Percentiles rank a stretch among this genome's conserved stretches.
These are phyloP conservation scores for Rhyzopertha dominica DNA, from an alignment of 1,140 invertebrate genomes.

Conservation along the genomic window DNA sequence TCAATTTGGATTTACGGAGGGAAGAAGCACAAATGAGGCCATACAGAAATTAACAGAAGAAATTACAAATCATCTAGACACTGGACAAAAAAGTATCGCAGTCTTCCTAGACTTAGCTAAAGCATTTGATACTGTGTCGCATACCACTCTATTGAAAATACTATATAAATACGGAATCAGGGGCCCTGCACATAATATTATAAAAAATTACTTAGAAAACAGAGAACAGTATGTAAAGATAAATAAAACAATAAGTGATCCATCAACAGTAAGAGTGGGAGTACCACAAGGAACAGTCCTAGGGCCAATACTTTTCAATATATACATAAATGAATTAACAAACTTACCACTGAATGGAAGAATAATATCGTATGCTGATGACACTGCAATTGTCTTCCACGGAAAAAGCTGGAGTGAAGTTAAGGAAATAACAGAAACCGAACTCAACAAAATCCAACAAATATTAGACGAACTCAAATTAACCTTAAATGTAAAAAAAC, in stretches of 20 bases:
- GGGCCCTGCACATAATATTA: slow-evolving; percentile 11
- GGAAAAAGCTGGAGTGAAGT: background rate
- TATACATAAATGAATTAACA: background rate
- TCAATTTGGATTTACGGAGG: slow-evolving; percentile 10
- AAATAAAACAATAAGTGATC: too few relatives aligned
- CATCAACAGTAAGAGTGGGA: background rate
- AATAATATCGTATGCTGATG: slow-evolving; percentile 10
- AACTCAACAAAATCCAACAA: background rate
- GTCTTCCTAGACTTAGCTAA: slow-evolving; percentile 27
- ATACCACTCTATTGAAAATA: slow-evolving; percentile 20
- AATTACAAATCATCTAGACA: slow-evolving; percentile 18
- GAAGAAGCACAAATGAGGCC: slow-evolving; percentile 6
- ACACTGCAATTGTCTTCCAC: background rate
- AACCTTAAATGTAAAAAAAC: slow-evolving; percentile 1
- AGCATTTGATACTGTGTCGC: slow-evolving; percentile 30
- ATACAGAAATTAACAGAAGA: slow-evolving; percentile 8
- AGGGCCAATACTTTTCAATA: background rate
- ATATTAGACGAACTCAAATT: slow-evolving; percentile 4
- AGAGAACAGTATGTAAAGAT: too few relatives aligned
- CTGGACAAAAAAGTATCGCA: slow-evolving; percentile 15
- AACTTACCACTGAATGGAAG: background rate
- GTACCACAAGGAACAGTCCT: slow-evolving; percentile 3
- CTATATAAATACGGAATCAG: slow-evolving; percentile 22
- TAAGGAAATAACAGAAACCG: background rate
- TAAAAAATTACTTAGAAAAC: slow-evolving; percentile 8